A percentile compares a stretch with the other conserved stretches of the same genome.
Evolutionary conservation across 2,113 vertebrate species (phyloP).

Genomic region (Tamias sibiricus): DNA sequence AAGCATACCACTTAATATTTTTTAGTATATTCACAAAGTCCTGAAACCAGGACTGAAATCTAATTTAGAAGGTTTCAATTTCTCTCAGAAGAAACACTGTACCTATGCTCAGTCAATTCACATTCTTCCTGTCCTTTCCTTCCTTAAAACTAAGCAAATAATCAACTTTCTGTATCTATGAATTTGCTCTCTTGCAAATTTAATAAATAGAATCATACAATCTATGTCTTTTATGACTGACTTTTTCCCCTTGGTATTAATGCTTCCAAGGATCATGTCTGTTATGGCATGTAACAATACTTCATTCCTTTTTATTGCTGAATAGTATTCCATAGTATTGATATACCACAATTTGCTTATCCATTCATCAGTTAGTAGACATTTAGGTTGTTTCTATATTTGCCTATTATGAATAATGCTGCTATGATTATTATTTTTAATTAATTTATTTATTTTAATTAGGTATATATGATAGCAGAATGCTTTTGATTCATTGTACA

Average conservation of each 20-base stretch:
- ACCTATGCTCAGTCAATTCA: background rate
- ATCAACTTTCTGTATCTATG: background rate
- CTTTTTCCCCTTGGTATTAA: background rate
- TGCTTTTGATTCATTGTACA: too few species aligned
- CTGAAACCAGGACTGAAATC: background rate
- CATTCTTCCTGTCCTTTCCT: background rate
- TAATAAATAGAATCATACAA: background rate
- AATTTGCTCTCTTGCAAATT: background rate
- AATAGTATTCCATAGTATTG: background rate
- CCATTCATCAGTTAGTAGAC: background rate
- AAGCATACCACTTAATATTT: background rate
- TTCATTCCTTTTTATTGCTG: constrained; percentile 7
- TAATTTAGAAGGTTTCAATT: background rate
- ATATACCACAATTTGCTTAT: background rate
- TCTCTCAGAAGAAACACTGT: background rate
- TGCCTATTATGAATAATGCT: background rate
- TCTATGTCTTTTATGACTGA: background rate
- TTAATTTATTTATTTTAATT: too few species aligned
- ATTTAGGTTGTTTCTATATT: background rate
- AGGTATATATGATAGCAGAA: too few species aligned
- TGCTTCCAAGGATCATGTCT: background rate
- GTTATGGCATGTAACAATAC: background rate
- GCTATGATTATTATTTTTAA: background rate
- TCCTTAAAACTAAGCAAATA: background rate
- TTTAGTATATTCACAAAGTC: background rate